A percentile compares a stretch with the other conserved stretches of the same genome.
phyloP scores from a whole-genome alignment of 2,113 vertebrate genomes.

The Garra rufa region DNA sequence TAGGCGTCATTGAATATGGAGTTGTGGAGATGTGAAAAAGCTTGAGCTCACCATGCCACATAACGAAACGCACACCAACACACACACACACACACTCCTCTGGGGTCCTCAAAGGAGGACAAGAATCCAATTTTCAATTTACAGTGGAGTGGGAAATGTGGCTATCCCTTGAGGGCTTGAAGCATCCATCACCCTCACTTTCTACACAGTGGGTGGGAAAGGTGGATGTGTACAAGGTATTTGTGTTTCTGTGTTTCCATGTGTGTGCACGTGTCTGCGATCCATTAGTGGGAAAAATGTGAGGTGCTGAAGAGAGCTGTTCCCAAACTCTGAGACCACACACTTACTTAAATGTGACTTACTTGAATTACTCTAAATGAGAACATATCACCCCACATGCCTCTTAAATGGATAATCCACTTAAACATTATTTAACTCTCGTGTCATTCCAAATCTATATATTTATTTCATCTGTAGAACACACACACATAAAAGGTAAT shows the following conservation, averaged over 20 bases:
- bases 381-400: not conserved
- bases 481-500: not conserved
- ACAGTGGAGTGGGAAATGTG: slow-evolving; percentile 81
- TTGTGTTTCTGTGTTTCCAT: not conserved
- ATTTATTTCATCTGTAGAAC: not conserved
- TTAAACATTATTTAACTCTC: not conserved
- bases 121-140: slow-evolving; percentile 81
- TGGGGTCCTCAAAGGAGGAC: slow-evolving; percentile 69
- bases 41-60: slow-evolving; percentile 23
- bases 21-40: slow-evolving; percentile 15
- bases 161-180: slow-evolving; percentile 60
- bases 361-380: not conserved
- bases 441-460: not conserved
- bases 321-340: not conserved
- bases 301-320: slow-evolving; percentile 7
- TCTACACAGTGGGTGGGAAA: slow-evolving; percentile 62
- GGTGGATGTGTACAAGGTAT: slow-evolving; percentile 50
- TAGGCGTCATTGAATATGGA: not conserved
- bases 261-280: slow-evolving; percentile 8
- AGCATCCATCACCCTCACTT: slow-evolving; percentile 62
- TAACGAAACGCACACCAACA: slow-evolving; percentile 49
- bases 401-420: not conserved
- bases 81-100: slow-evolving; percentile 57
- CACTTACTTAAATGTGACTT: not conserved
- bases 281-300: not conserved